A percentile compares a stretch with the other conserved stretches of the same genome.
Conservation (phyloP, 2,113 vertebrate genomes). For the Albula glossodonta region DNA sequence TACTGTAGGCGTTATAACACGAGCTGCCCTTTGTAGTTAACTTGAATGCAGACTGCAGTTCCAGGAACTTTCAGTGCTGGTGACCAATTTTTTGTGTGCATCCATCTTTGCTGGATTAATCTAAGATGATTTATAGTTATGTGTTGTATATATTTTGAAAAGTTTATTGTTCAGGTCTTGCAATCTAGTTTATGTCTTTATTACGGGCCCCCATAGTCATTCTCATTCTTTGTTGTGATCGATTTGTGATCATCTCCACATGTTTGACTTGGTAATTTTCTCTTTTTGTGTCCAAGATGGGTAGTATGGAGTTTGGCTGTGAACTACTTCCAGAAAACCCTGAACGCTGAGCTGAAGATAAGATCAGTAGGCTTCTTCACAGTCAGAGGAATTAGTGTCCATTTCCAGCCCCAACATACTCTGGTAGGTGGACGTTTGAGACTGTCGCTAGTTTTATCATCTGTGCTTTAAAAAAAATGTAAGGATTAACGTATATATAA, state of each 20-base stretch:
- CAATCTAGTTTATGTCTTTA: too few relatives aligned
- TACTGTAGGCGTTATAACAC: too few relatives aligned
- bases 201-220: background rate
- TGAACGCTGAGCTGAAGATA: slow-evolving; percentile 87
- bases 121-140: too few relatives aligned
- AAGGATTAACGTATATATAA: background rate
- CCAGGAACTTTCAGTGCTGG: too few relatives aligned
- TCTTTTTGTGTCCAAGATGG: slow-evolving; percentile 71
- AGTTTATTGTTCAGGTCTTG: too few relatives aligned
- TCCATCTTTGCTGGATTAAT: too few relatives aligned
- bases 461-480: background rate
- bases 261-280: background rate
- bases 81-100: too few relatives aligned
- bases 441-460: background rate
- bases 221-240: background rate
- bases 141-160: too few relatives aligned
- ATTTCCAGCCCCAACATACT: slow-evolving; percentile 86
- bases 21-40: too few relatives aligned
- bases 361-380: slow-evolving; percentile 87
- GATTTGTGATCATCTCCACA: background rate
- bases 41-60: too few relatives aligned
- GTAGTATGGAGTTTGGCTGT: slow-evolving; percentile 78
- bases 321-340: slow-evolving; percentile 78
- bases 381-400: slow-evolving; percentile 84
- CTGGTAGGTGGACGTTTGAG: slow-evolving; percentile 73